These are phyloP conservation scores for Eupithecia pulchellata DNA, from an alignment of 2,888 invertebrate genomes.

Conservation along the genomic window DNA sequence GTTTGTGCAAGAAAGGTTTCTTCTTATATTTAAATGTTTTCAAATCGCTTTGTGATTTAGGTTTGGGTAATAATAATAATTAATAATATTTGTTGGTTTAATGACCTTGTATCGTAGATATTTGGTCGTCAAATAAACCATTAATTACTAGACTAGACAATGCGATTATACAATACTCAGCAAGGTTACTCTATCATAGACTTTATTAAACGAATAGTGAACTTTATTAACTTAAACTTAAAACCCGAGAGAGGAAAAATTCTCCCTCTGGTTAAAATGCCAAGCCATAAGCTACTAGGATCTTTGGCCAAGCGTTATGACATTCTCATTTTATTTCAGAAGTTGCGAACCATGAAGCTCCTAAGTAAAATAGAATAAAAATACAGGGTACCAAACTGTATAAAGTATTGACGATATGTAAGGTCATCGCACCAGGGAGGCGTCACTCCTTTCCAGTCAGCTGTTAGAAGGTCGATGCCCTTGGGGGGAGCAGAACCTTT, in stretches of 20 bases:
- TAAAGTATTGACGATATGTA: constrained; percentile 42
- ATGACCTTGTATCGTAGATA: constrained; percentile 71
- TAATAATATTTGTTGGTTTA: constrained; percentile 74
- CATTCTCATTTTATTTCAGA: background rate
- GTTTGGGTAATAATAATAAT: constrained; percentile 53
- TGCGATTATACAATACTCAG: background rate
- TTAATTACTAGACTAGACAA: background rate
- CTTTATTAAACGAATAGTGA: too few species aligned
- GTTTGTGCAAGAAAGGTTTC: constrained; percentile 80
- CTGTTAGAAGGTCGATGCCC: constrained; percentile 73
- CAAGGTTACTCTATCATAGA: background rate
- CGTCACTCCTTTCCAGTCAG: constrained; percentile 68
- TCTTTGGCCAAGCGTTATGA: background rate
- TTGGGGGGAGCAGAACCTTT: constrained; percentile 50
- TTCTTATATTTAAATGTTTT: constrained; percentile 79
- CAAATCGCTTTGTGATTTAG: constrained; percentile 73
- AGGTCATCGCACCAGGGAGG: constrained; percentile 68
- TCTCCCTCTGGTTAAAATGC: background rate
- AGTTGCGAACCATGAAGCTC: constrained; percentile 31
- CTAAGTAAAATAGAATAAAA: constrained; percentile 11
- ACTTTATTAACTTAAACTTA: background rate
- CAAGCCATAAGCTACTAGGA: too few species aligned
- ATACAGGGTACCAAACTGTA: constrained; percentile 16
- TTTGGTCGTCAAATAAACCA: constrained; percentile 46
- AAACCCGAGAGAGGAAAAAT: background rate